Conservation (phyloP, 1,140 invertebrate species). For the Venustaconcha ellipsiformis region DNA sequence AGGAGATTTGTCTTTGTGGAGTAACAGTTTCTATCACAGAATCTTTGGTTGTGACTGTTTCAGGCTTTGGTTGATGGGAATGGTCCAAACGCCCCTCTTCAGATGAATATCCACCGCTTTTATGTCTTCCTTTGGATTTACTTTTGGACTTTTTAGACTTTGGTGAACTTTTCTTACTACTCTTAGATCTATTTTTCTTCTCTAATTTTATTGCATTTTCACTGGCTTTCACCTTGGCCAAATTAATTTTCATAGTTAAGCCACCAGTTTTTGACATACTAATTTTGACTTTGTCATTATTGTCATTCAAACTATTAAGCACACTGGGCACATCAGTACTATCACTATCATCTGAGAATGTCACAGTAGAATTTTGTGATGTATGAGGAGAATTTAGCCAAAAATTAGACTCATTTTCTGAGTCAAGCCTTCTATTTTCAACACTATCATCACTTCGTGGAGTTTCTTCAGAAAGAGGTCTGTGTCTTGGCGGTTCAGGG, state of each 20-base stretch:
- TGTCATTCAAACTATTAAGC: slow-evolving; percentile 45
- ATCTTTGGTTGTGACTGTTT: too few species aligned
- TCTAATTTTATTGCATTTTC: slow-evolving; percentile 28
- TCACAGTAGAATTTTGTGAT: slow-evolving; percentile 22
- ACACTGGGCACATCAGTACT: slow-evolving; percentile 41
- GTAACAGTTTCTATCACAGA: too few species aligned
- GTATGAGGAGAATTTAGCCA: background rate
- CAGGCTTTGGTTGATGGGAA: too few species aligned
- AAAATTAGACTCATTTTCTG: background rate
- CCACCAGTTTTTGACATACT: slow-evolving; percentile 41
- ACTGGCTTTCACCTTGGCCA: slow-evolving; percentile 35
- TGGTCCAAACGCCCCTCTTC: background rate
- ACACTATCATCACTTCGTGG: slow-evolving; percentile 9
- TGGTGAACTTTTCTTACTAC: slow-evolving; percentile 4
- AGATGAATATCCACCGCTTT: slow-evolving; percentile 1
- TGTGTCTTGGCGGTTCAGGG: slow-evolving; percentile 53
- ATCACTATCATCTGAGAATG: slow-evolving; percentile 49
- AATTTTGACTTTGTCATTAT: slow-evolving; percentile 27
- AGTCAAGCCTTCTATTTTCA: background rate
- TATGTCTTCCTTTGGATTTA: slow-evolving; percentile 13
- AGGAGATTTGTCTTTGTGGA: slow-evolving; percentile 44
- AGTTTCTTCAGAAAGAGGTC: slow-evolving; percentile 21
- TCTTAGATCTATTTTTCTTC: slow-evolving; percentile 13
- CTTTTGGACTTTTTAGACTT: slow-evolving; percentile 13
- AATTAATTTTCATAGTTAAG: slow-evolving; percentile 49